phyloP scores from a whole-genome alignment of 2,888 invertebrate genomes.

The Muschampia plurimacula region DNA sequence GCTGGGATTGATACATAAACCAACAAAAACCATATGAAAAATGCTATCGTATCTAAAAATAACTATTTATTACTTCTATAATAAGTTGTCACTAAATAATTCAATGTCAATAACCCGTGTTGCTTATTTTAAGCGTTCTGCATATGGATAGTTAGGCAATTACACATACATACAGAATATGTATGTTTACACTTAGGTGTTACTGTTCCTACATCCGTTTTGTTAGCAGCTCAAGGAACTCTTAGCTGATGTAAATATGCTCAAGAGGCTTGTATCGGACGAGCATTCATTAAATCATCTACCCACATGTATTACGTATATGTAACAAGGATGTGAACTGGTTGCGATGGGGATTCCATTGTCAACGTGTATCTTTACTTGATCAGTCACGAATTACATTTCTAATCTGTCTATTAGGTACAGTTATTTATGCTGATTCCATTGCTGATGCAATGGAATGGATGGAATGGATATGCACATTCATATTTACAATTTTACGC shows the following conservation, averaged over 20 bases:
- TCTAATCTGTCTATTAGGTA: constrained; percentile 15
- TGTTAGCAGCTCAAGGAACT: background rate
- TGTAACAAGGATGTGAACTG: constrained; percentile 65
- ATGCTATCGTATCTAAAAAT: too few species aligned
- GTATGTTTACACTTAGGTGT: background rate
- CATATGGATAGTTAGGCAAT: too few species aligned
- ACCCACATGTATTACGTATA: constrained; percentile 21
- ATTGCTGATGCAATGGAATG: constrained; percentile 16
- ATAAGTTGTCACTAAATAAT: too few species aligned
- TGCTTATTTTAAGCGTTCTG: too few species aligned
- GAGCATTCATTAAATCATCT: background rate
- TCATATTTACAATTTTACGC: background rate
- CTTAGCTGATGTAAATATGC: background rate
- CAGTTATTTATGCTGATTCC: constrained; percentile 14
- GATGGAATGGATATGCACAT: background rate
- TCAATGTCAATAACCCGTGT: too few species aligned
- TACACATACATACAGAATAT: too few species aligned
- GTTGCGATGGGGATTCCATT: constrained; percentile 51
- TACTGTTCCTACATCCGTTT: background rate
- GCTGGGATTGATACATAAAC: too few species aligned
- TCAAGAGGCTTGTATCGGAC: background rate
- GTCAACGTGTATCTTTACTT: constrained; percentile 47
- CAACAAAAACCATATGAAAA: too few species aligned
- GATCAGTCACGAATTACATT: constrained; percentile 60
- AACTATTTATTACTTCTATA: too few species aligned